Percentiles rank a stretch among this genome's conserved stretches.
Evolutionary conservation across 1,140 invertebrate species (phyloP).

Genomic region (Charaxes varanes): DNA sequence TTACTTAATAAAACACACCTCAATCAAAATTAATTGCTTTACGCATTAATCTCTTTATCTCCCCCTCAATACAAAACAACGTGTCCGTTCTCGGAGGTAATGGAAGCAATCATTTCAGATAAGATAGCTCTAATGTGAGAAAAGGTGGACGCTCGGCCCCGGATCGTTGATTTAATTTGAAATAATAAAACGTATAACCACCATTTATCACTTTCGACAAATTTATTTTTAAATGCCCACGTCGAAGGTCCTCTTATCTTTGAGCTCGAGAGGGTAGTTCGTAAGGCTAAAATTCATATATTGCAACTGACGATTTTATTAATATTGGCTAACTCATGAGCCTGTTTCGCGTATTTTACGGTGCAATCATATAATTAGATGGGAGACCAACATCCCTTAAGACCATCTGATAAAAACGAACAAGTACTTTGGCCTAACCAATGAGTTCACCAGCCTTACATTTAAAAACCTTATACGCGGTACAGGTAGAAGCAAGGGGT

Average conservation of each 20-base stretch:
- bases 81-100: conserved; percentile 63
- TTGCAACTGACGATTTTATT: too few relatives aligned
- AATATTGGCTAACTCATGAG: too few relatives aligned
- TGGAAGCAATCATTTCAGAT: conserved; percentile 72
- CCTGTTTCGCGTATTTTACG: too few relatives aligned
- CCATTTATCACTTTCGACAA: conserved; percentile 72
- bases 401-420: too few relatives aligned
- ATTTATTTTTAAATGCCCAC: conserved; percentile 70
- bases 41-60: conserved; percentile 42
- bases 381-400: too few relatives aligned
- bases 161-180: conserved; percentile 73
- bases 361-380: too few relatives aligned
- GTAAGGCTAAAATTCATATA: too few relatives aligned
- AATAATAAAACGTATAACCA: conserved; percentile 71
- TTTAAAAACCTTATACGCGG: too few relatives aligned
- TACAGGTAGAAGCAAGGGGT: too few relatives aligned
- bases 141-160: conserved; percentile 61
- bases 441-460: too few relatives aligned
- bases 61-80: conserved; percentile 56
- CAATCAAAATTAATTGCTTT: conserved; percentile 68
- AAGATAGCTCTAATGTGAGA: conserved; percentile 71
- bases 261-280: conserved; percentile 42
- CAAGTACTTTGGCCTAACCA: too few relatives aligned
- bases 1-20: conserved; percentile 73
- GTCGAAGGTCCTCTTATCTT: conserved; percentile 52